Evolutionary conservation across 2,888 invertebrate species (phyloP).

Genomic region (Drosophila recens): DNA sequence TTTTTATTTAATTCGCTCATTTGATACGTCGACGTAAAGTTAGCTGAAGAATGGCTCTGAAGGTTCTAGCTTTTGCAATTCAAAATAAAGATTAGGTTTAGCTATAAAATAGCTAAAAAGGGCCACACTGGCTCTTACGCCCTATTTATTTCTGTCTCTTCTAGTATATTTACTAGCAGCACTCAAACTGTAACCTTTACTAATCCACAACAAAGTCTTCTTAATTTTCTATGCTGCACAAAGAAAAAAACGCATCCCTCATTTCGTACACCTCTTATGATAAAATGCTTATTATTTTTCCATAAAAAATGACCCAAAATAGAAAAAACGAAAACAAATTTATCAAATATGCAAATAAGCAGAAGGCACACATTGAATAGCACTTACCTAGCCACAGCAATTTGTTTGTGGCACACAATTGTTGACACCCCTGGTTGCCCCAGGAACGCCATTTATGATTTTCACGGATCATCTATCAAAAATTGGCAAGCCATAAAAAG

Average conservation of each 20-base stretch:
- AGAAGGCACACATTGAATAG: conserved; percentile 39
- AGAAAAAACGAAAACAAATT: conserved; percentile 62
- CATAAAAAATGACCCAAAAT: conserved; percentile 78
- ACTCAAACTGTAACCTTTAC: not conserved
- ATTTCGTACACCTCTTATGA: conserved; percentile 10
- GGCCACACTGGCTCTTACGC: not conserved
- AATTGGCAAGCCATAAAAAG: conserved; percentile 72
- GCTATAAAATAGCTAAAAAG: not conserved
- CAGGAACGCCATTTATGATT: conserved; percentile 37
- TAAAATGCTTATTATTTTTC: conserved; percentile 75
- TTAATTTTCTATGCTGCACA: conserved; percentile 16
- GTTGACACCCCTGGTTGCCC: conserved; percentile 15
- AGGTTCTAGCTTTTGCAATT: no score
- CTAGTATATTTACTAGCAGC: not conserved
- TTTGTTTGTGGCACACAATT: conserved; percentile 39
- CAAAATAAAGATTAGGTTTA: no score
- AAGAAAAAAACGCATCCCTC: conserved; percentile 26
- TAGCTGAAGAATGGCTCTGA: no score
- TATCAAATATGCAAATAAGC: conserved; percentile 81
- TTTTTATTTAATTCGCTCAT: no score
- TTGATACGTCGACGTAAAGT: no score
- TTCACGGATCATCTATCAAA: conserved; percentile 79
- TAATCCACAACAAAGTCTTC: conserved; percentile 4
- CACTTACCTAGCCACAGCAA: conserved; percentile 38
- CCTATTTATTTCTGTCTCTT: not conserved